phyloP scores from a whole-genome alignment of 2,113 vertebrate genomes.

The Erythrolamprus reginae region DNA sequence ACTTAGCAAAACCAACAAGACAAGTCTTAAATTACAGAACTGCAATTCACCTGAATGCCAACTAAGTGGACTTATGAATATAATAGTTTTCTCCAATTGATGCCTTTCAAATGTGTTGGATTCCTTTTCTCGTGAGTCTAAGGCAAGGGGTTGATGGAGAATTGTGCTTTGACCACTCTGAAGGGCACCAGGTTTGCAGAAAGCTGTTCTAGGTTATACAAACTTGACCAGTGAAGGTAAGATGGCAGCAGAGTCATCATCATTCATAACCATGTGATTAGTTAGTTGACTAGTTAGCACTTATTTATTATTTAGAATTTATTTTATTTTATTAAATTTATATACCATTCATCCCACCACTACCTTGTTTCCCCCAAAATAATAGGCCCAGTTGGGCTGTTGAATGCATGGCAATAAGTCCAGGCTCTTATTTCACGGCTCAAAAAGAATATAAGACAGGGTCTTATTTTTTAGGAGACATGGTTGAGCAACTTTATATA shows the following conservation, averaged over 20 bases:
- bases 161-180: background rate
- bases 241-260: background rate
- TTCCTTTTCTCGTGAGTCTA: background rate
- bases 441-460: no score
- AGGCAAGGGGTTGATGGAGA: background rate
- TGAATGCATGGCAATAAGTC: no score
- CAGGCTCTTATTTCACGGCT: no score
- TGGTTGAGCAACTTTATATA: no score
- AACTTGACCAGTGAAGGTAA: background rate
- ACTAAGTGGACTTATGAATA: background rate
- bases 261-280: background rate
- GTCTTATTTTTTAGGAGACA: no score
- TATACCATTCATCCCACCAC: background rate
- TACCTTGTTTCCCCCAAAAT: no score
- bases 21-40: background rate
- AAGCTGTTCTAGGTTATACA: background rate
- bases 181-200: background rate
- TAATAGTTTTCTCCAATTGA: background rate
- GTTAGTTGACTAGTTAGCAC: background rate
- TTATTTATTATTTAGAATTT: background rate
- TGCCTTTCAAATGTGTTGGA: background rate
- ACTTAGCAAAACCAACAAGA: background rate
- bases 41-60: background rate
- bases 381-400: no score
- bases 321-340: background rate